Base-by-base conservation (phyloP, 2,797 vertebrate species). In the Spizella passerina region DNA sequence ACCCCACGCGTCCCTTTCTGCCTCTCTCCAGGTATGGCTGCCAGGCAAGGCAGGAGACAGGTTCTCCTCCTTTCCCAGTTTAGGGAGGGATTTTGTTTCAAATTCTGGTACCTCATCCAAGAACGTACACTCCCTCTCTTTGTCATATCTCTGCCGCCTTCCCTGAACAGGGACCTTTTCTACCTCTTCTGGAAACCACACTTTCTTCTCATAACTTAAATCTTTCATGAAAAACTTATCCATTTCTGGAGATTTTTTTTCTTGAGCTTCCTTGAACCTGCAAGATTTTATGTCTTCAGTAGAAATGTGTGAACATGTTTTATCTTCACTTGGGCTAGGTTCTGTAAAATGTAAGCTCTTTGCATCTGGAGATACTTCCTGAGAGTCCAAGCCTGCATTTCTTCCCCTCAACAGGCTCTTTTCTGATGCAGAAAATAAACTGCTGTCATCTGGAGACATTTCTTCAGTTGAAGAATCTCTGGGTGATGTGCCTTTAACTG, bases 111-210 rank as follows among this genome's bases (percentile, higher is more conserved):
- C 98, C 22, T 99, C 99, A 9, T 99, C 99, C 29, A 99, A 97
- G 95, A 99, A 99, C 14, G 98, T 98, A 49, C 98, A 99, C 83
- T 99, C 99, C 69, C 98, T 98, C 84, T 99, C 99, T 95, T 99
- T 98, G 85, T 98, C 97, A 1, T 99, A 99, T 72, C 98, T 98
- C 22, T 98, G 98, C 90, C 96, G 88, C 21, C 96, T 94, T 14
- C 98, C 98, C 82, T 98, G 97, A 64, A 97, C 57, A 34, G 97
- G 97, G 27, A 94, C 96, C 29, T 98, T 97, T 41, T 98, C 98
- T 21, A 98, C 96, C 14, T 98, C 98, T 76, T 97, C 96, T 60
- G 98, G 97, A 90, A 98, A 98, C 98, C 98, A 98, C 61, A 98
- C 97, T 90, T 98, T 98, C 82, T 97, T 98, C 53, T 98, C 98